phyloP scores from a whole-genome alignment of 2,888 invertebrate genomes.

The Steinernema hermaphroditum region DNA sequence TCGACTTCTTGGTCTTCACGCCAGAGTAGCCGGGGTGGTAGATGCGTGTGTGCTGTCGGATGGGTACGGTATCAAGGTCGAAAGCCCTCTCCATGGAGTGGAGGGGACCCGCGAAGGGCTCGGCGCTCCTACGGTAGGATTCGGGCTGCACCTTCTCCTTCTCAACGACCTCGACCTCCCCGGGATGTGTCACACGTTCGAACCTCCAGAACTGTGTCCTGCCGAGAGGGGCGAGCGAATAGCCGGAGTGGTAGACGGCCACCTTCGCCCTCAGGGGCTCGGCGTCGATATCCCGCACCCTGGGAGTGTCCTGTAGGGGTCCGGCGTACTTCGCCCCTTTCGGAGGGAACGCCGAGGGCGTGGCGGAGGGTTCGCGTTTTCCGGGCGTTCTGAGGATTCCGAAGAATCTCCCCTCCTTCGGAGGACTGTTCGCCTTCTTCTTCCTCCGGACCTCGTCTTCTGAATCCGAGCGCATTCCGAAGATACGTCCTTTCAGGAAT shows the following conservation, averaged over 20 bases:
- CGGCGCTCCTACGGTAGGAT: not conserved
- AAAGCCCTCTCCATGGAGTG: not conserved
- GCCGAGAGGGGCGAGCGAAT: constrained; percentile 33
- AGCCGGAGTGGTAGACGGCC: constrained; percentile 45
- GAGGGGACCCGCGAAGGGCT: constrained; percentile 25
- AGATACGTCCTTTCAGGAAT: constrained; percentile 2
- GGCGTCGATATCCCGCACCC: not conserved
- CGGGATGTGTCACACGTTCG: constrained; percentile 39
- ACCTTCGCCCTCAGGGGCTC: constrained; percentile 35
- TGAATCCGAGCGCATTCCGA: not conserved
- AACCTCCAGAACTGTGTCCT: constrained; percentile 26
- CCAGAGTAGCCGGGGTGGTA: constrained; percentile 45
- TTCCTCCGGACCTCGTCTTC: not conserved
- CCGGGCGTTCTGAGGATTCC: not conserved
- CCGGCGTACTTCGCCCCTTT: not conserved
- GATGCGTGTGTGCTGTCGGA: constrained; percentile 34
- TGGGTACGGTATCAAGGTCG: constrained; percentile 19
- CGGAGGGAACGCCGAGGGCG: not conserved
- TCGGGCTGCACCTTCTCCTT: constrained; percentile 35
- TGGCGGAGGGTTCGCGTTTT: not conserved
- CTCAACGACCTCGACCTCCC: constrained; percentile 44
- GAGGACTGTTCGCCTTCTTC: constrained; percentile 1
- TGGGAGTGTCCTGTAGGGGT: not conserved
- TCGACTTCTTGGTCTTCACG: constrained; percentile 32
- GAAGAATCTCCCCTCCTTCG: not conserved